phyloP scores from a whole-genome alignment of 2,113 vertebrate species.

The Leucosticte australis region DNA sequence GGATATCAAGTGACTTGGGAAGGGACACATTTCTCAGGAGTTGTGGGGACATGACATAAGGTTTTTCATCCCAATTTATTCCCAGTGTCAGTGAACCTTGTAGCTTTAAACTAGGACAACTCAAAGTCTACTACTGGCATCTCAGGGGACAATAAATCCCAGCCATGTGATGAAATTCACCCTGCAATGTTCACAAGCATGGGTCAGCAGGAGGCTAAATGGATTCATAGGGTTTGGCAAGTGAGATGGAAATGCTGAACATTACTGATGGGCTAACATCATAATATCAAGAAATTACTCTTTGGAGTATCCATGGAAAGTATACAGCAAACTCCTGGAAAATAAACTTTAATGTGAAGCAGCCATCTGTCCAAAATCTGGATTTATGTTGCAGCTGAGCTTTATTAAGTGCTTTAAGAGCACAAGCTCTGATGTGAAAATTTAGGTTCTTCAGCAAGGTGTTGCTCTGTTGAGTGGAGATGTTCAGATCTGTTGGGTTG shows the following conservation, averaged over 20 bases:
- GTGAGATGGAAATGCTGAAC: conserved; percentile 50
- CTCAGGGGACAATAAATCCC: conserved; percentile 3
- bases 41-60: neutral
- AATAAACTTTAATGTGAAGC: conserved; percentile 14
- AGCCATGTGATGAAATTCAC: conserved; percentile 27
- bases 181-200: conserved; percentile 31
- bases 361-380: neutral
- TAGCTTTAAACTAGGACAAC: neutral
- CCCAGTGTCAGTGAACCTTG: neutral
- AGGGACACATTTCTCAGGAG: neutral
- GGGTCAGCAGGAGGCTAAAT: conserved; percentile 55
- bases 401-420: neutral
- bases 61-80: neutral
- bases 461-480: neutral
- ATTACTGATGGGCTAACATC: conserved; percentile 19
- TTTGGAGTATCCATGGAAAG: conserved; percentile 56
- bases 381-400: conserved; percentile 7
- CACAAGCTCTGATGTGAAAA: neutral
- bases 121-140: neutral
- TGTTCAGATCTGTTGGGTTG: neutral
- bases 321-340: conserved; percentile 26
- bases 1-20: neutral
- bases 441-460: neutral
- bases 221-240: conserved; percentile 47
- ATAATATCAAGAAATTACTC: conserved; percentile 37